phyloP scores from a whole-genome alignment of 2,797 vertebrate species.

The Salarias fasciatus region DNA sequence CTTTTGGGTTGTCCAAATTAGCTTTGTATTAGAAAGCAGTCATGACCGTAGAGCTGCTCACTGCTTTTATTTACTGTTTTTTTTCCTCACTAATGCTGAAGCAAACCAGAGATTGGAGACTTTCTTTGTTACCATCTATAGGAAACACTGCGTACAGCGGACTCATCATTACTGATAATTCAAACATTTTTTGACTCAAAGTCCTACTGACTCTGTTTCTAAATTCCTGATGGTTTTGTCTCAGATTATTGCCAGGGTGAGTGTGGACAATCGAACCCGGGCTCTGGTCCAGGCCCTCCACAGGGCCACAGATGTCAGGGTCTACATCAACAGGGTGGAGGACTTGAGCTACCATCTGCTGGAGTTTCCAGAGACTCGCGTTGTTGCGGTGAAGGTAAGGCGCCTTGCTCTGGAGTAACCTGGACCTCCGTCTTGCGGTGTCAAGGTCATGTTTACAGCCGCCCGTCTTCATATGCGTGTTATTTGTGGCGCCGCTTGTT shows the following conservation, averaged over 20 bases:
- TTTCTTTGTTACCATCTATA: too few species aligned
- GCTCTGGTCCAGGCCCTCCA: constrained; percentile 92
- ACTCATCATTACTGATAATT: too few species aligned
- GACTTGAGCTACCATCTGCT: constrained; percentile 95
- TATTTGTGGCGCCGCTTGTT: constrained; percentile 7
- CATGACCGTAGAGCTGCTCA: too few species aligned
- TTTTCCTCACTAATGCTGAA: too few species aligned
- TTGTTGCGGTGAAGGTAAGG: constrained; percentile 92
- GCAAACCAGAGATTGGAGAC: too few species aligned
- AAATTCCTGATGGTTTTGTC: background rate
- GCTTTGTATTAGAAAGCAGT: too few species aligned
- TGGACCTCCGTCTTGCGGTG: background rate
- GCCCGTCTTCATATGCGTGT: constrained; percentile 12
- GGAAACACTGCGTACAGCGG: too few species aligned
- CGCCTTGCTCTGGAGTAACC: background rate
- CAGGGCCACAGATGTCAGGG: constrained; percentile 88
- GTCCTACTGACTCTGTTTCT: too few species aligned
- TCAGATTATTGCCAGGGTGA: constrained; percentile 96
- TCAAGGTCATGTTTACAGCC: constrained; percentile 15
- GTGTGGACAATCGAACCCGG: constrained; percentile 95
- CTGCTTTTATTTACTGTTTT: too few species aligned
- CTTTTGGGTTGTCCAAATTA: too few species aligned
- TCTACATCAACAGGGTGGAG: constrained; percentile 94
- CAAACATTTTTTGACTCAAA: too few species aligned
- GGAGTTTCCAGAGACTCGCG: constrained; percentile 94